Percentiles rank a stretch among this genome's conserved stretches.
phyloP scores from a whole-genome alignment of 2,888 invertebrate genomes.

The Melikaiella ostensackeni region DNA sequence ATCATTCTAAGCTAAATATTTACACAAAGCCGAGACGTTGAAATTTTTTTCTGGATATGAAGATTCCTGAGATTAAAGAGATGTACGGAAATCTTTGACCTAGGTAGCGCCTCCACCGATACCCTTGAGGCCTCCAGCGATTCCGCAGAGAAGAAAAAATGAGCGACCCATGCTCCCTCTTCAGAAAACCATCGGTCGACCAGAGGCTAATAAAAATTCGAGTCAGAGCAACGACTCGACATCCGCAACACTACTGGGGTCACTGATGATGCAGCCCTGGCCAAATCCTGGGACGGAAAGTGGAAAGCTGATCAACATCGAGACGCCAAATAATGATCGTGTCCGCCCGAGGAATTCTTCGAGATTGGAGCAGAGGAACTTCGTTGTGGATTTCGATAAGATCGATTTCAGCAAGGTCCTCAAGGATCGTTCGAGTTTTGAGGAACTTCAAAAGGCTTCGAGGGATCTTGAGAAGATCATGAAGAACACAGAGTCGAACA shows the following conservation, averaged over 20 bases:
- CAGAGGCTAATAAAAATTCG: slow-evolving; percentile 57
- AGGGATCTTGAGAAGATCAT: slow-evolving; percentile 68
- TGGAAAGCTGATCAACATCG: slow-evolving; percentile 68
- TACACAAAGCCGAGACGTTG: not conserved
- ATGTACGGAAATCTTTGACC: slow-evolving; percentile 9
- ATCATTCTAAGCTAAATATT: slow-evolving; percentile 3
- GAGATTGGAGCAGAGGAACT: slow-evolving; percentile 48
- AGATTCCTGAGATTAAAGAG: not conserved
- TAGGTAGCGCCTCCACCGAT: slow-evolving; percentile 77
- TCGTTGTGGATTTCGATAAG: slow-evolving; percentile 58
- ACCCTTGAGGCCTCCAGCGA: slow-evolving; percentile 78
- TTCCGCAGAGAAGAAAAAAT: slow-evolving; percentile 77
- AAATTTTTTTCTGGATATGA: not conserved
- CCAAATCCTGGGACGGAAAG: slow-evolving; percentile 68
- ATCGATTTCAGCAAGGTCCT: slow-evolving; percentile 56
- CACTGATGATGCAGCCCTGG: slow-evolving; percentile 51
- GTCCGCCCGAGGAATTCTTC: slow-evolving; percentile 31
- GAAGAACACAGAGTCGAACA: slow-evolving; percentile 57
- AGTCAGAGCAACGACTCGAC: slow-evolving; percentile 57
- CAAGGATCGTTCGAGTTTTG: slow-evolving; percentile 59
- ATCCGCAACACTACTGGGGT: slow-evolving; percentile 67
- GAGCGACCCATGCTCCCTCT: slow-evolving; percentile 73
- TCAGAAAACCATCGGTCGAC: slow-evolving; percentile 74
- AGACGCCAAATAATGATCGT: slow-evolving; percentile 34
- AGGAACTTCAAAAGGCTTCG: slow-evolving; percentile 67